phyloP scores from a whole-genome alignment of 2,888 invertebrate genomes.

The Xylophagus ater region DNA sequence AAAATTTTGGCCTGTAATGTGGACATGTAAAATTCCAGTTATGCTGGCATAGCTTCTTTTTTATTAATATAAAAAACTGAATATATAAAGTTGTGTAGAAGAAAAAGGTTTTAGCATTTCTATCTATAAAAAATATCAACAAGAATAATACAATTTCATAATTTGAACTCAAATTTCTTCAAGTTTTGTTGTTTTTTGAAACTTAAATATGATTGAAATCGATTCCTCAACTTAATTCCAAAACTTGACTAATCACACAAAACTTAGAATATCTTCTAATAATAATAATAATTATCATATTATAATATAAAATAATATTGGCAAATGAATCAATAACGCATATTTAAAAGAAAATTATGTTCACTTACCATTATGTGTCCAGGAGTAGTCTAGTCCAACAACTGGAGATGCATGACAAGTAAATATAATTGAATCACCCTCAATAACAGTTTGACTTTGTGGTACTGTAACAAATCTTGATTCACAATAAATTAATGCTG shows the following conservation, averaged over 20 bases:
- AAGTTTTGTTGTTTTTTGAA: background rate
- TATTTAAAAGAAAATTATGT: background rate
- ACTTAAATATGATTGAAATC: background rate
- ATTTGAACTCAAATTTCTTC: too few species aligned
- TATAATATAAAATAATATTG: background rate
- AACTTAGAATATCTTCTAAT: background rate
- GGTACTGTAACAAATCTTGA: slow-evolving; percentile 34
- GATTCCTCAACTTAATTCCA: background rate
- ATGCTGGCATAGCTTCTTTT: too few species aligned
- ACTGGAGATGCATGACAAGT: slow-evolving; percentile 30
- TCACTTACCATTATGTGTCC: slow-evolving; percentile 35
- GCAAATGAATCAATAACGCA: background rate
- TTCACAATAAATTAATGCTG: slow-evolving; percentile 13
- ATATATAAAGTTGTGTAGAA: too few species aligned
- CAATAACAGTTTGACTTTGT: slow-evolving; percentile 34
- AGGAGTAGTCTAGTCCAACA: slow-evolving; percentile 30
- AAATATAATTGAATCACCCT: slow-evolving; percentile 33
- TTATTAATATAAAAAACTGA: too few species aligned
- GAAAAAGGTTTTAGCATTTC: too few species aligned
- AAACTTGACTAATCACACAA: background rate
- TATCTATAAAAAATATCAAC: too few species aligned
- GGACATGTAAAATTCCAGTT: too few species aligned
- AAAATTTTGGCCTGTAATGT: too few species aligned
- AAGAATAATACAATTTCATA: too few species aligned
- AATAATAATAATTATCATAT: background rate